These are phyloP conservation scores for Drosophila tsacasi DNA, from an alignment of 1,140 invertebrate genomes.

Conservation along the genomic window DNA sequence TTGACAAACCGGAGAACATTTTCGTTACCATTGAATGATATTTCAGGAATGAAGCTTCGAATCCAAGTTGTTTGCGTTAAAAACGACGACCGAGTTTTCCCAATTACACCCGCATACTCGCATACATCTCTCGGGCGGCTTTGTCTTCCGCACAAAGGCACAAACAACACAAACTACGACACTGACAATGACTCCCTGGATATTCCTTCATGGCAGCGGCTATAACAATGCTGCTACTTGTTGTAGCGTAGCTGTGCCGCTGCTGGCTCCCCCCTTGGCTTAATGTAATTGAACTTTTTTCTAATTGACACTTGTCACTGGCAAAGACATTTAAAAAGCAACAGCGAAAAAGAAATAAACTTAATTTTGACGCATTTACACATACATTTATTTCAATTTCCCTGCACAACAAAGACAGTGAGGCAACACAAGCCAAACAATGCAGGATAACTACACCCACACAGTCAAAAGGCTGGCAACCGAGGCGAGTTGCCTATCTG, in stretches of 20 bases:
- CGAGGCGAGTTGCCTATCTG: conserved; percentile 20
- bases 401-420: conserved; percentile 60
- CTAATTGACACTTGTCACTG: conserved; percentile 83
- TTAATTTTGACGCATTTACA: conserved; percentile 85
- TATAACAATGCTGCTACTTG: conserved; percentile 50
- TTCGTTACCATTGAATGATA: neutral
- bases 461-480: conserved; percentile 18
- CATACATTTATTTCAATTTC: conserved; percentile 84
- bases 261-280: conserved; percentile 12
- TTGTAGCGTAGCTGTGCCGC: conserved; percentile 19
- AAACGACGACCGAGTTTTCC: conserved; percentile 30
- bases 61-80: conserved; percentile 6
- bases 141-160: conserved; percentile 33
- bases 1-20: neutral
- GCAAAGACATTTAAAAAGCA: conserved; percentile 72
- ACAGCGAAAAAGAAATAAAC: conserved; percentile 59
- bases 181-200: conserved; percentile 47
- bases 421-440: conserved; percentile 59
- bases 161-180: conserved; percentile 27
- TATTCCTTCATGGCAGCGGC: conserved; percentile 19
- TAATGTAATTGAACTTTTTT: conserved; percentile 84
- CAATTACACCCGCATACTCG: conserved; percentile 19
- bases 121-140: conserved; percentile 6
- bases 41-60: neutral
- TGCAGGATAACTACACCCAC: conserved; percentile 42